Evolutionary conservation across 2,797 vertebrate genomes (phyloP).

Genomic region (Eospalax fontanierii): DNA sequence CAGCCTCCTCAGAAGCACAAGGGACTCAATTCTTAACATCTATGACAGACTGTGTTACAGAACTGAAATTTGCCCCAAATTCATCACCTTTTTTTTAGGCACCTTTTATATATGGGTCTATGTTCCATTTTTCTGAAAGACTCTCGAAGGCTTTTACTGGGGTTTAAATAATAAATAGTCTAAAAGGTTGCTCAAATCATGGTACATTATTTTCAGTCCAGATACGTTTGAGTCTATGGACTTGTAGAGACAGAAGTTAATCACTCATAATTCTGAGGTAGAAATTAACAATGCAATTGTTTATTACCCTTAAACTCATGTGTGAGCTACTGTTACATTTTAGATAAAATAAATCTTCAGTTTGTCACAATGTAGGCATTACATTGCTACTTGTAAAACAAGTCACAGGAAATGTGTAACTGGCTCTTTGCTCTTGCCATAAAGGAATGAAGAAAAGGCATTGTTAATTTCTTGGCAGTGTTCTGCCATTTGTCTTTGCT

Average conservation of each 20-base stretch:
- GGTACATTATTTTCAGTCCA: slow-evolving; percentile 74
- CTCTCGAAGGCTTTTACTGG: slow-evolving; percentile 49
- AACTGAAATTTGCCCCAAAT: slow-evolving; percentile 57
- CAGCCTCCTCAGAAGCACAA: slow-evolving; percentile 20
- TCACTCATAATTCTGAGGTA: slow-evolving; percentile 77
- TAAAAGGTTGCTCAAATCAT: slow-evolving; percentile 68
- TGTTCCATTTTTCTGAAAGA: not conserved
- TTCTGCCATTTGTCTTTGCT: slow-evolving; percentile 21
- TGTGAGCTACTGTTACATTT: slow-evolving; percentile 10
- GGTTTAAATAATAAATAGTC: slow-evolving; percentile 76
- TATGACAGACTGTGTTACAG: not conserved
- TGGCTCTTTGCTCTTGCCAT: not conserved
- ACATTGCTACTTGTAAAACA: slow-evolving; percentile 54
- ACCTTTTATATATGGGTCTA: not conserved
- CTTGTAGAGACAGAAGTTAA: slow-evolving; percentile 75
- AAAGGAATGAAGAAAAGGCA: not conserved
- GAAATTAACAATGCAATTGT: slow-evolving; percentile 81
- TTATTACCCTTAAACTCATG: slow-evolving; percentile 63
- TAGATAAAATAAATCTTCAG: slow-evolving; percentile 49
- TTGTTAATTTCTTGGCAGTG: slow-evolving; percentile 34
- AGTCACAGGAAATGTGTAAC: not conserved
- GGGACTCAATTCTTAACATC: slow-evolving; percentile 25
- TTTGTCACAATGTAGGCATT: slow-evolving; percentile 43
- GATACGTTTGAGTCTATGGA: slow-evolving; percentile 60
- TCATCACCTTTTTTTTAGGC: slow-evolving; percentile 3